A percentile compares a stretch with the other conserved stretches of the same genome.
phyloP scores from a whole-genome alignment of 2,888 invertebrate species.

The Pseudococcus longispinus region DNA sequence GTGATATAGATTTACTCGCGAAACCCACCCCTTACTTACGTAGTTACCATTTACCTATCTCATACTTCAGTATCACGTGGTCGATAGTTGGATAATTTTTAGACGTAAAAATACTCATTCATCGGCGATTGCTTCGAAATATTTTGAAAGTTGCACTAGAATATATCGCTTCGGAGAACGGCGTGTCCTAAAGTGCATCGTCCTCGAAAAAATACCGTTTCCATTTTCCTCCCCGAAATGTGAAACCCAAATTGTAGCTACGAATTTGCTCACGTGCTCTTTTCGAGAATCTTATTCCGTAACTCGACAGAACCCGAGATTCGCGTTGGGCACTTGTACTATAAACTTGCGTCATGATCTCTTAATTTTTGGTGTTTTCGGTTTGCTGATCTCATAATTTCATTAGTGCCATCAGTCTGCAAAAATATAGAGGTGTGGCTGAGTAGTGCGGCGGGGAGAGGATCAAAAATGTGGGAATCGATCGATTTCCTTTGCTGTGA shows the following conservation, averaged over 20 bases:
- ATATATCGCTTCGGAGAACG: conserved; percentile 4
- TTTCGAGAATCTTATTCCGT: background rate
- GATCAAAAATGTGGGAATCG: background rate
- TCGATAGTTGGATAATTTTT: background rate
- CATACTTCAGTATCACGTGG: background rate
- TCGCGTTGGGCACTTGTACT: background rate
- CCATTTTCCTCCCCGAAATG: background rate
- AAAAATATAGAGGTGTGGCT: background rate
- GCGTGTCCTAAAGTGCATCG: conserved; percentile 13
- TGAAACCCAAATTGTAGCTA: background rate
- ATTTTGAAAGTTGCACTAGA: background rate
- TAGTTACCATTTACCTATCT: conserved; percentile 1
- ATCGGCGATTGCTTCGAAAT: background rate
- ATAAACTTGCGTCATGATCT: background rate
- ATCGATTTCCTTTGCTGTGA: background rate
- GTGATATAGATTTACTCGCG: background rate
- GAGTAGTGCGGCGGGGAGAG: background rate
- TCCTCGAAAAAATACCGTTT: background rate
- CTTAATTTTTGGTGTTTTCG: background rate
- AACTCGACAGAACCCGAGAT: background rate
- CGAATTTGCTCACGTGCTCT: background rate
- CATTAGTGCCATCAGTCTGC: conserved; percentile 7
- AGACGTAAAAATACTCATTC: background rate
- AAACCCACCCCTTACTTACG: background rate
- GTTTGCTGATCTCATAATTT: conserved; percentile 12